These are phyloP conservation scores for Morpho helenor DNA, from an alignment of 2,888 invertebrate genomes.

Conservation along the genomic window DNA sequence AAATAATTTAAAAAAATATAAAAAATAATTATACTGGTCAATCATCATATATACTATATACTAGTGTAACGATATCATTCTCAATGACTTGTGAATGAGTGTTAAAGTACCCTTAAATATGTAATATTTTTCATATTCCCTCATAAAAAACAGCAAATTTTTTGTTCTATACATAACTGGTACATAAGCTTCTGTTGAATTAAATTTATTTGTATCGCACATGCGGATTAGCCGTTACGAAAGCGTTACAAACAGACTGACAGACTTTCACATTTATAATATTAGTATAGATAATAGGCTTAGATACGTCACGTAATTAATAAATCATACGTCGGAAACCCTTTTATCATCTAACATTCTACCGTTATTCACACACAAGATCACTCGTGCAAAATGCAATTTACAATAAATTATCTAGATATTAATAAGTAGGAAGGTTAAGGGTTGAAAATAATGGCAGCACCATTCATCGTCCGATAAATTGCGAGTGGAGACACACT, in stretches of 20 bases:
- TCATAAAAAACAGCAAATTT: neutral
- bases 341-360: conserved; percentile 27
- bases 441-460: conserved; percentile 73
- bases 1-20: no score
- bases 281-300: conserved; percentile 9
- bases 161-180: neutral
- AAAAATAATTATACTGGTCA: no score
- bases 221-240: no score
- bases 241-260: no score
- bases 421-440: conserved; percentile 76
- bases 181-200: no score
- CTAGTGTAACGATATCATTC: no score
- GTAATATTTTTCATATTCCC: neutral
- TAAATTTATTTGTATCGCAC: neutral
- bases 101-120: no score
- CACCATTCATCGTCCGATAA: conserved; percentile 75
- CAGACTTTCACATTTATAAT: no score
- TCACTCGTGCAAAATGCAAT: conserved; percentile 71
- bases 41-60: no score
- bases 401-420: conserved; percentile 79
- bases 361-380: conserved; percentile 55
- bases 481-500: conserved; percentile 73
- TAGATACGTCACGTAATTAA: conserved; percentile 17
- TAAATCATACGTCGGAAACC: conserved; percentile 25
- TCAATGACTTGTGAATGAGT: no score